phyloP scores from a whole-genome alignment of 2,113 vertebrate species.

The Pithys albifrons region DNA sequence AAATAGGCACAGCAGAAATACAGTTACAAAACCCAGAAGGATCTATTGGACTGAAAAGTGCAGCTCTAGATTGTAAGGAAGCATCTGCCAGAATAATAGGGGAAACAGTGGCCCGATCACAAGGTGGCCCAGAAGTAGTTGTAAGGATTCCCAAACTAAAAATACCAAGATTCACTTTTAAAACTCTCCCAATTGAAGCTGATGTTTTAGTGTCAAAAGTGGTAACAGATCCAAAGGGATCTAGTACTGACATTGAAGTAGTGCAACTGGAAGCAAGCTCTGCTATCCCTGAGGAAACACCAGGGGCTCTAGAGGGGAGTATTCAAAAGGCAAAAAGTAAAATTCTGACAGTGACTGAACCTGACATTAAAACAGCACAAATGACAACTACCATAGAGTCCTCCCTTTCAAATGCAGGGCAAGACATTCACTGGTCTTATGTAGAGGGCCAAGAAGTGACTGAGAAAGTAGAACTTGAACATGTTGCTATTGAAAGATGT shows the following conservation, averaged over 20 bases:
- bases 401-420: slow-evolving; percentile 31
- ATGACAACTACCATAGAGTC: not conserved
- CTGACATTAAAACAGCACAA: slow-evolving; percentile 61
- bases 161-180: slow-evolving; percentile 68
- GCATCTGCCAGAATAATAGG: not conserved
- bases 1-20: not conserved
- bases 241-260: not conserved
- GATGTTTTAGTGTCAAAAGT: slow-evolving; percentile 58
- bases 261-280: slow-evolving; percentile 6
- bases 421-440: slow-evolving; percentile 11
- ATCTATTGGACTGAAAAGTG: not conserved
- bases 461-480: not conserved
- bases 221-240: not conserved
- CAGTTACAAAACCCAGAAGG: not conserved
- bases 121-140: slow-evolving; percentile 33
- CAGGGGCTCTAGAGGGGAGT: not conserved
- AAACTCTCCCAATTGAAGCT: slow-evolving; percentile 4
- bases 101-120: not conserved
- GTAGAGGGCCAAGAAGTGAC: slow-evolving; percentile 13
- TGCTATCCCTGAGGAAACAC: not conserved
- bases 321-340: slow-evolving; percentile 50
- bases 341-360: slow-evolving; percentile 22
- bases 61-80: not conserved
- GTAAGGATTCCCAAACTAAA: slow-evolving; percentile 70
- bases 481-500: not conserved